A percentile compares a stretch with the other conserved stretches of the same genome.
phyloP scores from a whole-genome alignment of 35 echinoderm and acorn worm species.

The Apostichopus parvimensis region DNA sequence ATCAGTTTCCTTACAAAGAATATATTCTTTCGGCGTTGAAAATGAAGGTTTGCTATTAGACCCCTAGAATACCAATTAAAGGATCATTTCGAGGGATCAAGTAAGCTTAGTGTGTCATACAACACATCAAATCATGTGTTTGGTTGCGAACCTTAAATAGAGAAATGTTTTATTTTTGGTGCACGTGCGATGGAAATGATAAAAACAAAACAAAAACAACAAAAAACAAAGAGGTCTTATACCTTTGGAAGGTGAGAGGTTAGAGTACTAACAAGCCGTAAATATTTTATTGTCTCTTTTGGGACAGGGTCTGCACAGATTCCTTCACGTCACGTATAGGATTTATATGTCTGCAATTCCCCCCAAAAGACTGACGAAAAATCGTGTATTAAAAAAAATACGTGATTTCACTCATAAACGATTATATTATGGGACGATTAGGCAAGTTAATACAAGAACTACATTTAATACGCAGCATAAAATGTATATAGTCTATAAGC shows the following conservation, averaged over 20 bases:
- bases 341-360: too few species aligned
- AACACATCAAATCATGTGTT: background rate
- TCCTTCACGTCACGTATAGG: too few species aligned
- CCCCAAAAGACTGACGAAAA: too few species aligned
- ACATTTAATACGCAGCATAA: too few species aligned
- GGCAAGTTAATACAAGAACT: too few species aligned
- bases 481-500: too few species aligned
- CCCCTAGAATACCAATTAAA: background rate
- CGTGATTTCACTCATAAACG: too few species aligned
- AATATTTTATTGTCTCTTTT: background rate
- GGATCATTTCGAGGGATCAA: background rate
- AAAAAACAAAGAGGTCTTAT: background rate
- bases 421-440: too few species aligned
- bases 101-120: constrained; percentile 6
- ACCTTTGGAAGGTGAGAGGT: background rate
- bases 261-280: background rate
- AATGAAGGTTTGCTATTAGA: background rate
- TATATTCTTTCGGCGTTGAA: background rate
- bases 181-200: too few species aligned
- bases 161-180: too few species aligned
- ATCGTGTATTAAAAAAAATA: too few species aligned
- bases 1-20: background rate
- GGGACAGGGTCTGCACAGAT: background rate
- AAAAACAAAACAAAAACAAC: background rate
- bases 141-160: too few species aligned